Percentiles rank a stretch among this genome's conserved stretches.
Evolutionary conservation across 2,888 invertebrate species (phyloP).

Genomic region (Eremobia ochroleuca): DNA sequence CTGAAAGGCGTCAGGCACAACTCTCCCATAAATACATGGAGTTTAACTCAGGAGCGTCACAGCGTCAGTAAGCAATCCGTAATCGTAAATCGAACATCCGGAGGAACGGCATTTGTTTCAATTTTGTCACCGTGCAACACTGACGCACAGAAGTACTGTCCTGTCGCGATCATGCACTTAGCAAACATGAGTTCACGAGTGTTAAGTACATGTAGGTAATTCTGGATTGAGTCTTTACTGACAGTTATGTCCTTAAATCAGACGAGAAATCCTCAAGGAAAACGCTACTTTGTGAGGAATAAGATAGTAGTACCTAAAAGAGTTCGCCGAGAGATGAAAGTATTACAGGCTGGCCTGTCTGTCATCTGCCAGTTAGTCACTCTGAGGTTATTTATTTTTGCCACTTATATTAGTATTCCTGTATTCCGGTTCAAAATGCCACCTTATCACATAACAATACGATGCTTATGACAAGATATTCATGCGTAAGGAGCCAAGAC

Average conservation of each 20-base stretch:
- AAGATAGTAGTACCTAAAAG: not conserved
- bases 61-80: conserved; percentile 41
- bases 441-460: conserved; percentile 3
- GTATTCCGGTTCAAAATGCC: not conserved
- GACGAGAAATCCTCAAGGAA: not conserved
- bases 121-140: conserved; percentile 6
- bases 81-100: conserved; percentile 52
- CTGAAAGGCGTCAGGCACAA: not conserved
- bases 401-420: not conserved
- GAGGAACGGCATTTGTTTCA: conserved; percentile 45
- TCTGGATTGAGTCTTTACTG: not conserved
- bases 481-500: not conserved
- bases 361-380: not conserved
- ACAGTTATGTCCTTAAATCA: not conserved
- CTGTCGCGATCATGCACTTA: not conserved
- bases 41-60: conserved; percentile 22
- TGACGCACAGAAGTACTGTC: conserved; percentile 18
- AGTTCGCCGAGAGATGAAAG: not conserved
- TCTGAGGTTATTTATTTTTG: not conserved
- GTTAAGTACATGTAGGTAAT: too few relatives aligned
- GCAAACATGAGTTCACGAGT: not conserved
- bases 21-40: conserved; percentile 21
- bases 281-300: not conserved
- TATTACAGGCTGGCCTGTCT: not conserved
- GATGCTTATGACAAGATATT: not conserved